Conservation (phyloP, 2,113 vertebrate species). For the Prochilodus magdalenae region DNA sequence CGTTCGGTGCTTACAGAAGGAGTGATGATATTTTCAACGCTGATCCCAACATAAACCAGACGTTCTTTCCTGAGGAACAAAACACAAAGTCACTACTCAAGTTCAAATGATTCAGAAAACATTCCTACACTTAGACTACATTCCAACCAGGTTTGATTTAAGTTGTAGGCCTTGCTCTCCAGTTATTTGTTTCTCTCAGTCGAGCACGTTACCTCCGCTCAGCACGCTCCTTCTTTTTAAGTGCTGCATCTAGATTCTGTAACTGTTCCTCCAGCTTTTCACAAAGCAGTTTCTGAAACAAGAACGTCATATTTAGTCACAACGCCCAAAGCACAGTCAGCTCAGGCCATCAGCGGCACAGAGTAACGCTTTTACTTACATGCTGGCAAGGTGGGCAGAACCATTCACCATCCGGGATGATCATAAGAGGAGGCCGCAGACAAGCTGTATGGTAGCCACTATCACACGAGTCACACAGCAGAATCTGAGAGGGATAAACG, state of each 20-base stretch:
- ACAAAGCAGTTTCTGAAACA: slow-evolving; percentile 90
- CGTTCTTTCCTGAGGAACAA: slow-evolving; percentile 87
- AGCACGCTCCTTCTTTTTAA: slow-evolving; percentile 96
- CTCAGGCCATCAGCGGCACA: background rate
- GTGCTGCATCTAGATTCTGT: slow-evolving; percentile 88
- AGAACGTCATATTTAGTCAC: background rate
- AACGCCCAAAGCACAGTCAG: background rate
- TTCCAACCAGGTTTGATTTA: too few species aligned
- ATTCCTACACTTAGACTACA: background rate
- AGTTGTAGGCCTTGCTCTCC: too few species aligned
- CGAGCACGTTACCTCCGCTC: slow-evolving; percentile 84
- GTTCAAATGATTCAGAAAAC: background rate
- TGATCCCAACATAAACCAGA: slow-evolving; percentile 96
- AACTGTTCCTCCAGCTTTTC: slow-evolving; percentile 94
- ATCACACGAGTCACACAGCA: slow-evolving; percentile 95
- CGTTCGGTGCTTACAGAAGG: slow-evolving; percentile 82
- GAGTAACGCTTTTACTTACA: slow-evolving; percentile 76
- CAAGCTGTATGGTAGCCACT: slow-evolving; percentile 97
- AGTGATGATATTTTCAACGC: slow-evolving; percentile 96
- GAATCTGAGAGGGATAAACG: slow-evolving; percentile 78
- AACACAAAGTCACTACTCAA: background rate
- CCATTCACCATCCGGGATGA: slow-evolving; percentile 98
- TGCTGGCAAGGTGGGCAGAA: slow-evolving; percentile 98
- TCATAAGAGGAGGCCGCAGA: slow-evolving; percentile 94
- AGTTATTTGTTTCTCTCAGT: background rate